Evolutionary conservation across 1,140 invertebrate genomes (phyloP), one percentile per base, ranked within the genome.

Genomic region (Papilio helenus): DNA sequence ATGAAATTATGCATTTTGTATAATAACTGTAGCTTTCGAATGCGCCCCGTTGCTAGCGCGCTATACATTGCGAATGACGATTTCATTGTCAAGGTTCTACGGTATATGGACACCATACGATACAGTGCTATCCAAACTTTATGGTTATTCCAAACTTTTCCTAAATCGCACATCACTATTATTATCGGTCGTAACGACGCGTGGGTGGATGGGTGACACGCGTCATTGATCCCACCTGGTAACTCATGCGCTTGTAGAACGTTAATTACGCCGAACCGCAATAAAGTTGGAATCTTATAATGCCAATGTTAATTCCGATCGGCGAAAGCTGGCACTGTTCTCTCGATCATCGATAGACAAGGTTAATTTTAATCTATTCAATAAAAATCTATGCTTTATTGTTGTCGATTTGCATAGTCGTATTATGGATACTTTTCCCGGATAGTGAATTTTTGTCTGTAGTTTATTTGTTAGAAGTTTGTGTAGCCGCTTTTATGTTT

Each of bases 331-430:
- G 39, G 72, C n/a, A 49, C 72, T 42, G 42, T 23, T 46, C 10
- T n/a, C n/a, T 23, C 7, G 72, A 23, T 20, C 18, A 73, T 73
- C 42, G n/a, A 73, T 18, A 73, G 68, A 39, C 42, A 73, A 73
- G 72, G 72, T 73, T 73, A 46, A 73, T 73, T 73, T 65, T 73
- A 73, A 73, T 44, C 42, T 73, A 73, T 73, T 73, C 68, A 72
- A 72, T 72, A 72, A 73, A 73, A 73, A 46, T 42, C 42, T 46
- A 49, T 20, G 34, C 42, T 46, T 73, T 73, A 73, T 73, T 73
- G 42, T 44, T 26, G 72, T 46, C 42, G 20, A 73, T 73, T 73
- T 73, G 72, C 72, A 73, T 73, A 73, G 18, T 44, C 42, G 34
- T 42, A 39, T 44, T 73, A 44, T 42, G 72, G 20, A 73, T 73